Base-by-base conservation (phyloP, 2,797 vertebrate genomes). In the Decapterus maruadsi region DNA sequence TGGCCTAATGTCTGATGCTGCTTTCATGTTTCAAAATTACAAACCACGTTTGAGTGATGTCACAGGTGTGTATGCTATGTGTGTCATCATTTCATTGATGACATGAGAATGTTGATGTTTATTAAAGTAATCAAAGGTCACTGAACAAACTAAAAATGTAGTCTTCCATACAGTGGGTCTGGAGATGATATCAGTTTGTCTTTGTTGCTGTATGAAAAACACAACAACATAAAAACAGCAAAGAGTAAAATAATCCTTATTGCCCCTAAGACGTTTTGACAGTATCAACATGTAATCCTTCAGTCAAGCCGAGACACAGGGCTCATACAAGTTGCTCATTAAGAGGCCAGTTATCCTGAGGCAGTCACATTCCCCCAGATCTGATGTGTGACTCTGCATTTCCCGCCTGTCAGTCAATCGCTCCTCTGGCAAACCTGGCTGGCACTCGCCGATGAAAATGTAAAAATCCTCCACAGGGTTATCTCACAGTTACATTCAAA, bases 371-470 rank as follows among this genome's bases (percentile, higher is more conserved):
- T 61, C 19, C 13, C 40, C 11, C 10, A 29, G 51, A 14, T 31
- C 48, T 46, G 53, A 45, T 60, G 73, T 60, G 38, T 45, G 65
- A 58, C 42, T 73, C 58, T 42, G 62, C 29, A n/a, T 74, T 65
- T 56, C 50, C 1, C 16, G 48, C 43, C 38, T 31, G 57, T 71
- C 65, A 50, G 45, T 45, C 29, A 68, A 40, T 16, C 6, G 2
- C 40, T 56, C 26, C 26, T 67, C 58, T 19, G 36, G 34, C 64
- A 62, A 74, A 26, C 6, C 61, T 64, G 26, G 3, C 61, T 64
- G 26, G 3, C 8, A 57, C 62, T 51, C 54, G 55, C 42, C 53
- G 59, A 50, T 45, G 20, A 51, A 80, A 68, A 73, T 50, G 38
- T n/a, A 26, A 26, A 26, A 63, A 14, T 68, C 62, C 66, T 57